phyloP scores from a whole-genome alignment of 2,797 vertebrate genomes.

The Brotula barbata region DNA sequence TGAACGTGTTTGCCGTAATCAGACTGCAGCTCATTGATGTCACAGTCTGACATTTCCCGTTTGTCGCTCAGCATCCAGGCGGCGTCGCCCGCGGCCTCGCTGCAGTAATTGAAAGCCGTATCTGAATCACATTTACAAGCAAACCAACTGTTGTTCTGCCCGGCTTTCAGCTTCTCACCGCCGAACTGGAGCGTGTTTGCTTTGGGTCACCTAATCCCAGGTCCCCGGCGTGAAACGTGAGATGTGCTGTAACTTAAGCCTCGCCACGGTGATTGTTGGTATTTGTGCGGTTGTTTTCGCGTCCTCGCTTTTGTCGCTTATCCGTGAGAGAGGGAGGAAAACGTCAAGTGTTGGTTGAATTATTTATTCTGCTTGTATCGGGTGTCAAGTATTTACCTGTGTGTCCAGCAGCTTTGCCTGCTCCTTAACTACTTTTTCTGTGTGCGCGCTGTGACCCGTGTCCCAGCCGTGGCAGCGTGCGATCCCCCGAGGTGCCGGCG shows the following conservation, averaged over 20 bases:
- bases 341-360: conserved; percentile 40
- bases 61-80: conserved; percentile 5
- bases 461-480: conserved; percentile 79
- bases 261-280: conserved; percentile 40
- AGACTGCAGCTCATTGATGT: conserved; percentile 27
- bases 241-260: conserved; percentile 59
- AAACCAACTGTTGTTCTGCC: conserved; percentile 19
- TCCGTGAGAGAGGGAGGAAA: conserved; percentile 27
- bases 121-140: conserved; percentile 38
- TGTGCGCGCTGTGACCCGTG: conserved; percentile 18
- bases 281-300: conserved; percentile 25
- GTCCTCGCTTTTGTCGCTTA: conserved; percentile 20
- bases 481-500: conserved; percentile 62
- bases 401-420: conserved; percentile 10
- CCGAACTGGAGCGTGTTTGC: conserved; percentile 30
- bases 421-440: not conserved
- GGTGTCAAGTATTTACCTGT: conserved; percentile 41
- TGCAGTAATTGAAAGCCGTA: conserved; percentile 31
- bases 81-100: conserved; percentile 22
- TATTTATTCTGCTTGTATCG: conserved; percentile 51
- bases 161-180: conserved; percentile 5
- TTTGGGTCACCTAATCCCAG: conserved; percentile 27
- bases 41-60: conserved; percentile 25
- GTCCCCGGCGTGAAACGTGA: conserved; percentile 52
- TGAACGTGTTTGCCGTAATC: conserved; percentile 2